phyloP scores from a whole-genome alignment of 2,113 vertebrate species.

The Pteruthius melanotis region DNA sequence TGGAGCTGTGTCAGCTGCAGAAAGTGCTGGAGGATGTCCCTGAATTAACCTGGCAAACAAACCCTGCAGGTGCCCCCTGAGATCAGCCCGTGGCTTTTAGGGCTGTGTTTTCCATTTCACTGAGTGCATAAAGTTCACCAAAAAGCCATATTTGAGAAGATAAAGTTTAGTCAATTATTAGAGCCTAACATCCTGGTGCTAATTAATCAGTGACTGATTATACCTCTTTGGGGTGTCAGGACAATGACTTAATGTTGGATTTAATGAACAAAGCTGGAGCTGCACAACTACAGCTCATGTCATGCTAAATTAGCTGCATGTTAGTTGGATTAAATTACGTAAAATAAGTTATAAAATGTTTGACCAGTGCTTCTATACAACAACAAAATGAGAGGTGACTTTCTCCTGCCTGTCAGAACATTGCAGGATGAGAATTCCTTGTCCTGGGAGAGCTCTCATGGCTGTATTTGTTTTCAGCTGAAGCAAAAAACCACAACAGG shows the following conservation, averaged over 20 bases:
- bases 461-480: neutral
- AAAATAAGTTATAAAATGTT: neutral
- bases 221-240: neutral
- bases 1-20: neutral
- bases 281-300: neutral
- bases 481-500: neutral
- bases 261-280: neutral
- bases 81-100: neutral
- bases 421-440: neutral
- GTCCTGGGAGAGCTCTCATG: neutral
- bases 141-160: constrained; percentile 7
- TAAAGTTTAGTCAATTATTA: constrained; percentile 35
- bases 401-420: neutral
- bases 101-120: neutral
- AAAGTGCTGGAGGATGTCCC: neutral
- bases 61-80: neutral
- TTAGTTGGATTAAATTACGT: constrained; percentile 16
- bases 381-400: neutral
- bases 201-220: constrained; percentile 49
- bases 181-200: constrained; percentile 3
- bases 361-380: neutral
- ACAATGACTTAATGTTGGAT: neutral
- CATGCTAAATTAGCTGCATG: neutral
- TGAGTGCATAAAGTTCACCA: neutral
- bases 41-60: neutral